phyloP scores from a whole-genome alignment of 2,797 vertebrate genomes.

The Urophycis tenuis region DNA sequence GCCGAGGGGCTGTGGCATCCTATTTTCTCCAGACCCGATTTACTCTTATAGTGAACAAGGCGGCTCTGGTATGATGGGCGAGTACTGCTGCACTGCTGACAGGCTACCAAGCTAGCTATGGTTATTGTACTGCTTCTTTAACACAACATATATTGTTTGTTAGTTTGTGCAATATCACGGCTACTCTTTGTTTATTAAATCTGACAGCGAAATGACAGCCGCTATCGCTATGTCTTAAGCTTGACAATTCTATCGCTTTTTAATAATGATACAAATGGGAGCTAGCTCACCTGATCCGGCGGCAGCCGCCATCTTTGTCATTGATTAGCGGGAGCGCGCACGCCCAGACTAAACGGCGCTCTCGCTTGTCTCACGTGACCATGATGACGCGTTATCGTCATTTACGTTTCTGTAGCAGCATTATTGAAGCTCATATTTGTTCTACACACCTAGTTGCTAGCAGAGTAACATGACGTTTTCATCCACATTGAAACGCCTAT shows the following conservation, averaged over 20 bases:
- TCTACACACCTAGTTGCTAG: no score
- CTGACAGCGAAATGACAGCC: no score
- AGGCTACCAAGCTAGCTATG: background rate
- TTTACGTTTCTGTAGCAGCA: no score
- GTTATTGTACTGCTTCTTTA: background rate
- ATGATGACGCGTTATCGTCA: background rate
- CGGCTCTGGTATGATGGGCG: background rate
- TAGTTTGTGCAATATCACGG: background rate
- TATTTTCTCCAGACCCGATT: no score
- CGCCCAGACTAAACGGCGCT: constrained; percentile 10
- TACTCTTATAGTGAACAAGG: no score
- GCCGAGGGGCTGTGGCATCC: no score
- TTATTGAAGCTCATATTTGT: no score
- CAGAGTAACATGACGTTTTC: no score
- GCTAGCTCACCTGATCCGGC: constrained; percentile 64
- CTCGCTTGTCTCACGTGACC: background rate
- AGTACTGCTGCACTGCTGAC: background rate
- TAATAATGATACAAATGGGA: constrained; percentile 7
- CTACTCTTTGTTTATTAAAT: background rate
- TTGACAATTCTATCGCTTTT: background rate
- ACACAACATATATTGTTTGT: background rate
- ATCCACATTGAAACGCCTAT: no score
- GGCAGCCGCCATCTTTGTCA: constrained; percentile 70
- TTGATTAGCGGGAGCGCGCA: constrained; percentile 55
- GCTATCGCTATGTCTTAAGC: background rate